These are phyloP conservation scores for Pristiophorus japonicus DNA, from an alignment of 2,113 vertebrate species.

Conservation along the genomic window DNA sequence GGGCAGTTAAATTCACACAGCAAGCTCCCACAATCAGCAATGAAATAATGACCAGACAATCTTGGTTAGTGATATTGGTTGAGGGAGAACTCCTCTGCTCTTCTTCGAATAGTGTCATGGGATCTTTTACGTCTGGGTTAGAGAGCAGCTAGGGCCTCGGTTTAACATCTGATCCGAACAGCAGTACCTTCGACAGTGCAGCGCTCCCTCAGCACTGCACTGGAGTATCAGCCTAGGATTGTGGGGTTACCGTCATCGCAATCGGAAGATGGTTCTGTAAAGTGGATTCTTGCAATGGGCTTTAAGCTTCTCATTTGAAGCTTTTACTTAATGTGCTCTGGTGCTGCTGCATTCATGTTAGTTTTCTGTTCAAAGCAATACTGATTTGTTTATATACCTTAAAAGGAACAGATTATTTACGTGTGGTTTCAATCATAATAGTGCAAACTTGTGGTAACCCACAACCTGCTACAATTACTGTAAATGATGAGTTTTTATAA, in stretches of 20 bases:
- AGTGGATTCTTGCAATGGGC: background rate
- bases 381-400: background rate
- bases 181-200: background rate
- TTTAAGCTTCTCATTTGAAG: background rate
- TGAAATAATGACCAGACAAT: background rate
- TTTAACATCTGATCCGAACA: background rate
- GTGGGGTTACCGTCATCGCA: background rate
- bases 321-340: background rate
- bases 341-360: background rate
- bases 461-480: constrained; percentile 29
- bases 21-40: background rate
- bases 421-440: constrained; percentile 27
- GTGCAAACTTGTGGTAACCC: constrained; percentile 31
- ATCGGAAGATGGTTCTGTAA: background rate
- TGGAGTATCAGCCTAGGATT: background rate
- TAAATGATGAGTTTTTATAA: constrained; percentile 14
- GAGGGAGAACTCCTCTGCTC: background rate
- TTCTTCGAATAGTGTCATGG: background rate
- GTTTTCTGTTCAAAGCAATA: background rate
- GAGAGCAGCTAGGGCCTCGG: background rate
- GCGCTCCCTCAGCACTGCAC: background rate
- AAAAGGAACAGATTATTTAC: constrained; percentile 22
- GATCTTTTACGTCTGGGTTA: background rate
- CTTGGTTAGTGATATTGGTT: background rate
- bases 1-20: background rate